Conservation (phyloP, 2,113 vertebrate species). For the Kryptolebias marmoratus region DNA sequence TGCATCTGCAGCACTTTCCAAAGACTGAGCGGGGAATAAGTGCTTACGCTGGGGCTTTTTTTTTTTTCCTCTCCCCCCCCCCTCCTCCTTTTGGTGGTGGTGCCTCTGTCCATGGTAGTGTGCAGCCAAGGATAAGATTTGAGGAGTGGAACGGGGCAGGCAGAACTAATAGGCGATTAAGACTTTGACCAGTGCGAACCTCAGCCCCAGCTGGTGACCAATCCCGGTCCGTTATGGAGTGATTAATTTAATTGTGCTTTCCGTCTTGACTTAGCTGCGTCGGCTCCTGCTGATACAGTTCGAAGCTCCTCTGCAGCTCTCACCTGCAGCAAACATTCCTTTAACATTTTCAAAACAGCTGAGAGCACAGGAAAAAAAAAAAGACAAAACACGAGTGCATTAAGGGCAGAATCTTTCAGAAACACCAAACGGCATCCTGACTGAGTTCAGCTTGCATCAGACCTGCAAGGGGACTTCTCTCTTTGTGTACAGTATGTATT, state of each 20-base stretch:
- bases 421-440: conserved; percentile 41
- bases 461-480: background rate
- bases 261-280: conserved; percentile 51
- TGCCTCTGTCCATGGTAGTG: conserved; percentile 60
- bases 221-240: conserved; percentile 60
- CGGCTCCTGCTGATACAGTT: conserved; percentile 46
- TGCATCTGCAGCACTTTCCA: conserved; percentile 84
- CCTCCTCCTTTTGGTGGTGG: conserved; percentile 46
- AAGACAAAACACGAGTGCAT: conserved; percentile 44
- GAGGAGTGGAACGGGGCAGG: conserved; percentile 46
- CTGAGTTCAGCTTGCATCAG: conserved; percentile 31
- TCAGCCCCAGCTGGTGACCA: conserved; percentile 56
- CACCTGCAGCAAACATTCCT: conserved; percentile 70
- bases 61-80: conserved; percentile 44
- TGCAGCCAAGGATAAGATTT: conserved; percentile 68
- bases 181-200: conserved; percentile 57
- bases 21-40: conserved; percentile 75
- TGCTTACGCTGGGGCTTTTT: conserved; percentile 77
- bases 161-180: conserved; percentile 73
- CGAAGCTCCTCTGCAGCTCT: conserved; percentile 40
- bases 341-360: conserved; percentile 66
- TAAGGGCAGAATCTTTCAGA: conserved; percentile 44
- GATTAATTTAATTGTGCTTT: conserved; percentile 70
- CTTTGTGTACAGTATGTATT: background rate
- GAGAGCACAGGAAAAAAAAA: conserved; percentile 62